Percentiles rank a stretch among this genome's conserved stretches.
Conservation (phyloP, 2,888 invertebrate genomes). For the Acanthosepion lycidas region DNA sequence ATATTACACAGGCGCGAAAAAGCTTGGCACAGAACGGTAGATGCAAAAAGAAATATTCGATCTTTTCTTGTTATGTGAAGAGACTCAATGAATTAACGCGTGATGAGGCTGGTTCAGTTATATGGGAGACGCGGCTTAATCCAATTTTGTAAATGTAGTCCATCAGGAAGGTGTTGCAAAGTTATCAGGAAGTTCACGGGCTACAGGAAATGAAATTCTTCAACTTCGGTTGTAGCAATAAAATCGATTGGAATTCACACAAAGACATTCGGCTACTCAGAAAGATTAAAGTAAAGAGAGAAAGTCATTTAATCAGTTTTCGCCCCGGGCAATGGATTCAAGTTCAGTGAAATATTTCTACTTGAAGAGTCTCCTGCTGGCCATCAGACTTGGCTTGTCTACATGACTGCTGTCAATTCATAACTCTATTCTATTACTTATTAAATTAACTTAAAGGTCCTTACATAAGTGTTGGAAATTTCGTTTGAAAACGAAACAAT, state of each 20-base stretch:
- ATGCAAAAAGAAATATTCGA: too few species aligned
- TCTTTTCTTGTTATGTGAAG: too few species aligned
- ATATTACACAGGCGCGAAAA: too few species aligned
- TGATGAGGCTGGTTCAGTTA: too few species aligned
- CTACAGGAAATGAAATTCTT: background rate
- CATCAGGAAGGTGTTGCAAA: background rate
- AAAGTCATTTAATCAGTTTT: background rate
- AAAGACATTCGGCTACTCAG: background rate
- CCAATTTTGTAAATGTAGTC: background rate
- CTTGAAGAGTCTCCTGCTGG: background rate
- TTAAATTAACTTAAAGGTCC: too few species aligned
- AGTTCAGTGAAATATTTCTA: background rate
- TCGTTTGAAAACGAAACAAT: too few species aligned
- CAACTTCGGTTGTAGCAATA: background rate
- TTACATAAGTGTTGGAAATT: too few species aligned
- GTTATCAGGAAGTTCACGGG: background rate
- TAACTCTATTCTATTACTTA: background rate
- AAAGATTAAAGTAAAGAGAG: background rate
- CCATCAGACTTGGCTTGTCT: background rate
- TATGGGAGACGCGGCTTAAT: background rate
- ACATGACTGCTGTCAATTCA: background rate
- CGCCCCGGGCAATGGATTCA: background rate
- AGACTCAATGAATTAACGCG: too few species aligned
- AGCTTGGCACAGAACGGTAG: too few species aligned
- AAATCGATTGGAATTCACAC: background rate